phyloP scores from a whole-genome alignment of 2,888 invertebrate species.

The Lypha dubia region DNA sequence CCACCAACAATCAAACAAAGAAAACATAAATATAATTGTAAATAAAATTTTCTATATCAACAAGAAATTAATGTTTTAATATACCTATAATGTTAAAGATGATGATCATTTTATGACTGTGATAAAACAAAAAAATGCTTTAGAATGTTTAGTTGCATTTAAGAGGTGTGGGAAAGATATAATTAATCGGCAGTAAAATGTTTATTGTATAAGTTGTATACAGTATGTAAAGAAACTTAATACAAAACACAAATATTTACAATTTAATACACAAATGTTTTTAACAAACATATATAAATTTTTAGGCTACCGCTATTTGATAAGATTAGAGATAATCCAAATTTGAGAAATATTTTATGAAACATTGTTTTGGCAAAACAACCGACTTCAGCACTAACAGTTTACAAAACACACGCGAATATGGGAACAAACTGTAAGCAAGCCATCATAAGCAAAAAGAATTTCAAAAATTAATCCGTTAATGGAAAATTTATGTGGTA shows the following conservation, averaged over 20 bases:
- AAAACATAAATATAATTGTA: constrained; percentile 57
- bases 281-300: background rate
- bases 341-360: too few species aligned
- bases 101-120: constrained; percentile 52
- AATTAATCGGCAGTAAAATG: constrained; percentile 30
- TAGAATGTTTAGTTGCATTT: constrained; percentile 32
- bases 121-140: constrained; percentile 38
- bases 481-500: too few species aligned
- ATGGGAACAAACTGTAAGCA: too few species aligned
- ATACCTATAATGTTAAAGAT: constrained; percentile 30
- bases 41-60: constrained; percentile 53
- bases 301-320: too few species aligned
- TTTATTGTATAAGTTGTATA: background rate
- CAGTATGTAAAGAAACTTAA: background rate
- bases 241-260: background rate
- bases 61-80: constrained; percentile 22
- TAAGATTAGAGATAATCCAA: too few species aligned
- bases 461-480: too few species aligned
- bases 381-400: too few species aligned
- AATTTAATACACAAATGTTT: background rate
- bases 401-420: too few species aligned
- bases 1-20: constrained; percentile 6
- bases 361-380: too few species aligned
- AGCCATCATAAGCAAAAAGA: too few species aligned
- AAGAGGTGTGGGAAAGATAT: constrained; percentile 54